Percentiles rank a stretch among this genome's conserved stretches.
These are phyloP conservation scores for Manis javanica DNA, from an alignment of 2,797 vertebrate species.

Conservation along the genomic window DNA sequence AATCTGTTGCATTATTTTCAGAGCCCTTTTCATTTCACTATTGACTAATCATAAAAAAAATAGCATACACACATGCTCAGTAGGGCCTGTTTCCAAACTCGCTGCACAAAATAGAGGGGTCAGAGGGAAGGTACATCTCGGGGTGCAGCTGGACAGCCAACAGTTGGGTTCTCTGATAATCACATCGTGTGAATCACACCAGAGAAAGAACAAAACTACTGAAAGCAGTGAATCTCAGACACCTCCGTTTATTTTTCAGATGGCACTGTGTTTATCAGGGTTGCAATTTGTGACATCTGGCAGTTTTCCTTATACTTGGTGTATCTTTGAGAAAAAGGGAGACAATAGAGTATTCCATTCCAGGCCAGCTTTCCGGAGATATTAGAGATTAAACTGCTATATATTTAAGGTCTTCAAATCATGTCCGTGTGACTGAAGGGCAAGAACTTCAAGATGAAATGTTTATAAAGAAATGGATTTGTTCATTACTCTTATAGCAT, in stretches of 20 bases:
- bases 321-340: constrained; percentile 23
- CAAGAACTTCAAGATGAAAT: constrained; percentile 16
- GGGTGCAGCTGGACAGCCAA: constrained; percentile 29
- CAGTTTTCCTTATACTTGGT: constrained; percentile 44
- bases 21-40: constrained; percentile 61
- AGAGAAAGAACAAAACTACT: not conserved
- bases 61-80: not conserved
- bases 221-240: constrained; percentile 41
- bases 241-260: constrained; percentile 63
- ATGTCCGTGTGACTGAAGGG: not conserved
- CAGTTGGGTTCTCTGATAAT: constrained; percentile 22
- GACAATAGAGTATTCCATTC: not conserved
- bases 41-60: constrained; percentile 58
- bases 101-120: not conserved
- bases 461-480: constrained; percentile 27
- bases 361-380: not conserved
- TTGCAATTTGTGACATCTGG: constrained; percentile 52
- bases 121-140: not conserved
- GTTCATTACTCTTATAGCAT: not conserved
- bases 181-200: constrained; percentile 29
- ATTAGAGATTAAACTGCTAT: constrained; percentile 53
- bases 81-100: constrained; percentile 56
- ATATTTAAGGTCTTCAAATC: constrained; percentile 54
- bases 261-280: constrained; percentile 45
- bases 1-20: constrained; percentile 67